phyloP scores from a whole-genome alignment of 1,140 invertebrate genomes.

The Heliconius congener region DNA sequence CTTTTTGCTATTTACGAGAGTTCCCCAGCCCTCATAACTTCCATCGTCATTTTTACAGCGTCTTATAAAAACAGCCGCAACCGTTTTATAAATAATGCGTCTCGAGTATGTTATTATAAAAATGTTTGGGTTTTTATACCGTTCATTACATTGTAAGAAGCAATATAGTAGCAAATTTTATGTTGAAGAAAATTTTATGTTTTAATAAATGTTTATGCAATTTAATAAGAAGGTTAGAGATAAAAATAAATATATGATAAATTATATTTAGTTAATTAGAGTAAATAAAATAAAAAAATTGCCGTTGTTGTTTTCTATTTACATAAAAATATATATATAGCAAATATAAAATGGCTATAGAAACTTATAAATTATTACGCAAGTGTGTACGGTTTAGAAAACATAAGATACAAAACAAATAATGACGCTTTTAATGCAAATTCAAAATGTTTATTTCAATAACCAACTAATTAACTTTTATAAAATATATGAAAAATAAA shows the following conservation, averaged over 20 bases:
- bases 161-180: background rate
- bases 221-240: background rate
- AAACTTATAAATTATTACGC: too few relatives aligned
- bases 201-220: background rate
- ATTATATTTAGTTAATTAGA: background rate
- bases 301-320: too few relatives aligned
- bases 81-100: constrained; percentile 58
- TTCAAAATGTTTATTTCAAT: too few relatives aligned
- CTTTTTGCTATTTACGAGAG: constrained; percentile 76
- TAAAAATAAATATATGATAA: background rate
- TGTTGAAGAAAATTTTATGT: background rate
- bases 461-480: too few relatives aligned
- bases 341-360: too few relatives aligned
- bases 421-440: too few relatives aligned
- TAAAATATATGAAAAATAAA: too few relatives aligned
- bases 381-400: too few relatives aligned
- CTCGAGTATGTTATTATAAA: constrained; percentile 22
- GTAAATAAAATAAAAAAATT: background rate
- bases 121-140: background rate
- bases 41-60: constrained; percentile 72
- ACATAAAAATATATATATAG: too few relatives aligned
- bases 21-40: constrained; percentile 76
- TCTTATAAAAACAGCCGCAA: constrained; percentile 67
- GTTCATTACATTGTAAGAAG: constrained; percentile 12
- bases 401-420: too few relatives aligned